phyloP scores from a whole-genome alignment of 2,888 invertebrate species.

The Patella pellucida region DNA sequence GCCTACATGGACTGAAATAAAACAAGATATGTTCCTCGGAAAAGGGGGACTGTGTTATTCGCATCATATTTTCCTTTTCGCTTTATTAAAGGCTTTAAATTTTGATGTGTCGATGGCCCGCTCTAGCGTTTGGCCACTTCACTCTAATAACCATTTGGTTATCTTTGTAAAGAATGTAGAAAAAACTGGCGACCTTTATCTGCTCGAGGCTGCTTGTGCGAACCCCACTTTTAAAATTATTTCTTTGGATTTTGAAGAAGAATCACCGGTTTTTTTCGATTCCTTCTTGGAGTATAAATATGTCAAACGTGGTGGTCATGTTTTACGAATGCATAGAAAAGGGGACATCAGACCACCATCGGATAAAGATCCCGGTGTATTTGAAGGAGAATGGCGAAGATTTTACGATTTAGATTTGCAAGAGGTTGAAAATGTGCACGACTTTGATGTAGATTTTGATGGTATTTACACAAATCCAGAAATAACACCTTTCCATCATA shows the following conservation, averaged over 20 bases:
- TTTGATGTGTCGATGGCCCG: constrained; percentile 27
- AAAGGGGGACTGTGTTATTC: constrained; percentile 41
- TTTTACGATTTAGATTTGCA: not conserved
- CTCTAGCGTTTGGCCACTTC: constrained; percentile 19
- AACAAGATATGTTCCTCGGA: constrained; percentile 26
- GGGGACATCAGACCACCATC: constrained; percentile 21
- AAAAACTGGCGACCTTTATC: constrained; percentile 33
- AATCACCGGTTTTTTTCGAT: constrained; percentile 33
- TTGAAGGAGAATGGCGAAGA: not conserved
- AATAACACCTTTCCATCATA: constrained; percentile 30
- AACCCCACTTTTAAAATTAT: constrained; percentile 39
- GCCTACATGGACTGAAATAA: constrained; percentile 34
- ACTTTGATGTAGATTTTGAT: not conserved
- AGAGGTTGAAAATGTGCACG: not conserved
- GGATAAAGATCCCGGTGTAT: not conserved
- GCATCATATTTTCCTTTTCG: constrained; percentile 35
- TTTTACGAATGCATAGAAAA: constrained; percentile 38
- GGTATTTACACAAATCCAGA: constrained; percentile 28
- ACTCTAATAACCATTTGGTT: constrained; percentile 34
- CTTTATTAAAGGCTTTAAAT: constrained; percentile 33
- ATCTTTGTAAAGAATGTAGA: constrained; percentile 32
- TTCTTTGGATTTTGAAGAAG: constrained; percentile 35
- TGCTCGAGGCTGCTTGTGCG: constrained; percentile 36
- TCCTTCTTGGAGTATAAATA: constrained; percentile 43
- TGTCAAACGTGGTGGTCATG: constrained; percentile 30